Evolutionary conservation across 1,140 invertebrate species (phyloP), one percentile per base, ranked within the genome.

Genomic region (Thereuonema tuberculata): DNA sequence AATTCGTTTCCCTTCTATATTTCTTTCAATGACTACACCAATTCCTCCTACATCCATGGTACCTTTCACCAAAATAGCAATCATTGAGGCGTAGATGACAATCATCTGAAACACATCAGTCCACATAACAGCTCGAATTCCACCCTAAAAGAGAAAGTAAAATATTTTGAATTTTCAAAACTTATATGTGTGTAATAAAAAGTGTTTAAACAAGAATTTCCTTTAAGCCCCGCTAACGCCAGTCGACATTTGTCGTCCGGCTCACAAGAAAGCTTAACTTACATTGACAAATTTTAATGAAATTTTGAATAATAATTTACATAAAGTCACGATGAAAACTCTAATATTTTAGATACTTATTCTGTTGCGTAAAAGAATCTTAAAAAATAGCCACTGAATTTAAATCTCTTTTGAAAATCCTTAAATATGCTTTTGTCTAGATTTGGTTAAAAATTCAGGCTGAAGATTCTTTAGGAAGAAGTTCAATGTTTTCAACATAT

Each of bases 61-160:
- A 20, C 63, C 63, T 54, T 63, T 46, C 17, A 64, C 46, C 0
- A 63, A 23, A 1, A 67, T 29, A 12, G 53, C 46, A 1, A 68
- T 14, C 31, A 64, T 49, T 27, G 62, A 50, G 12, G 24, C 43
- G 2, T 61, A n/a, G 58, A 62, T 68, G 1, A 64, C 23, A 15
- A 55, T 31, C 3, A 21, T 20, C 58, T 66, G 62, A 26, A 61
- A 59, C 23, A 61, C 63, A 54, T 77, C 75, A 9, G 76, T 77
- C 75, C 69, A 73, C 58, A 78, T 63, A 15, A 76, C 75, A 3
- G 76, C 76, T 65, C 78, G 76, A 62, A 77, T 69, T 2, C 76
- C 75, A 24, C 75, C 76, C 76, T 77, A 49, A 26, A 53, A 67
- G 64, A 63, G 55, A 54, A 62, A 55, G 52, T 60, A 60, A 61